phyloP scores from a whole-genome alignment of 2,888 invertebrate genomes.

The Phasia obesa region DNA sequence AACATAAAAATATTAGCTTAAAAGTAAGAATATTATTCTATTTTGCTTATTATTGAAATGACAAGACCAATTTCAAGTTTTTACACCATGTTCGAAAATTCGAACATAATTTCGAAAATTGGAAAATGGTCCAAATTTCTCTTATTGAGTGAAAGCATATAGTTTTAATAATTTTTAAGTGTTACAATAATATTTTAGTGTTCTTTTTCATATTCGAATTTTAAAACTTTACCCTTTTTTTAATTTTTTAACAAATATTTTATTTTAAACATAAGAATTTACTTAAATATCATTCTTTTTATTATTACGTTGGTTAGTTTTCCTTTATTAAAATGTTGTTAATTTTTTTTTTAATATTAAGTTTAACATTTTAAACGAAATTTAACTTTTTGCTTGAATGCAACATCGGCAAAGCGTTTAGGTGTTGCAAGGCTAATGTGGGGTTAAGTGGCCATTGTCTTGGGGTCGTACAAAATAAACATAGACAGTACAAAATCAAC shows the following conservation, averaged over 20 bases:
- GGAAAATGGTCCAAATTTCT: background rate
- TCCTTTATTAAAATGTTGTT: too few relatives aligned
- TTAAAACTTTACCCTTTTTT: background rate
- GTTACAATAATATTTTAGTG: too few relatives aligned
- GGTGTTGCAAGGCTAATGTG: conserved; percentile 69
- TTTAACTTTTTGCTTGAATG: background rate
- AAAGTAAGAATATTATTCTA: background rate
- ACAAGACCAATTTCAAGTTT: background rate
- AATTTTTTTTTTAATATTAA: background rate
- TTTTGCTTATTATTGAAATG: background rate
- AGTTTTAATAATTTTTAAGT: too few relatives aligned
- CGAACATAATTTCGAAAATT: conserved; percentile 1
- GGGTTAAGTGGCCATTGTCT: conserved; percentile 69
- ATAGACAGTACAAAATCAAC: conserved; percentile 29
- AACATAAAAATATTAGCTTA: background rate
- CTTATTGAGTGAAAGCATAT: too few relatives aligned
- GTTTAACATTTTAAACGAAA: background rate
- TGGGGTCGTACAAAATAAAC: conserved; percentile 42
- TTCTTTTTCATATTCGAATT: too few relatives aligned
- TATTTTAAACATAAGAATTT: too few relatives aligned
- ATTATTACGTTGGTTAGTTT: background rate
- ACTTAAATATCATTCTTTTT: background rate
- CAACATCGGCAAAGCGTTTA: conserved; percentile 37
- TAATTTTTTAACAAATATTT: background rate
- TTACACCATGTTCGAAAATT: conserved; percentile 15